phyloP scores from a whole-genome alignment of 2,113 vertebrate species.

The Leucoraja erinaceus region DNA sequence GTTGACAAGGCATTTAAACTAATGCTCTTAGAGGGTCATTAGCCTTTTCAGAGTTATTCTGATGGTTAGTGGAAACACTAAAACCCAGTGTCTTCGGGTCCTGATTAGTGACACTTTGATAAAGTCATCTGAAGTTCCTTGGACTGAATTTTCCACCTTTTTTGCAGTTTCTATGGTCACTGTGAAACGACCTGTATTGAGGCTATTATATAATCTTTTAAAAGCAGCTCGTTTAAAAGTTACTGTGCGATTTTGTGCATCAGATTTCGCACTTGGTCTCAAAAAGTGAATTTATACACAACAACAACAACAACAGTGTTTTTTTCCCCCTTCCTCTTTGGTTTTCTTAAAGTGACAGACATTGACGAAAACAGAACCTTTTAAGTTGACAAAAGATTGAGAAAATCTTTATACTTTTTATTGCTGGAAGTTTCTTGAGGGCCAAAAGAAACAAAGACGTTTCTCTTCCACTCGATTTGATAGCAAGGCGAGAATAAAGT shows the following conservation, averaged over 20 bases:
- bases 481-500: constrained; percentile 73
- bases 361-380: constrained; percentile 70
- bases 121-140: constrained; percentile 96
- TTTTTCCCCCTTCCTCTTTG: constrained; percentile 51
- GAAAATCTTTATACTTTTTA: constrained; percentile 71
- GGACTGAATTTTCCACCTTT: constrained; percentile 97
- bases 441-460: constrained; percentile 67
- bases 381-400: constrained; percentile 76
- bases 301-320: constrained; percentile 53
- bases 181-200: constrained; percentile 77
- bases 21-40: constrained; percentile 73
- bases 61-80: constrained; percentile 74
- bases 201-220: constrained; percentile 74
- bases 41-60: constrained; percentile 69
- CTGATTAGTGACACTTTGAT: constrained; percentile 99
- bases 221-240: constrained; percentile 87
- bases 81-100: constrained; percentile 79
- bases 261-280: constrained; percentile 61
- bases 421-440: constrained; percentile 55
- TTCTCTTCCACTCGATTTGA: constrained; percentile 80
- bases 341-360: constrained; percentile 72
- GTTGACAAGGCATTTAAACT: constrained; percentile 62
- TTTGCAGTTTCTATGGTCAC: constrained; percentile 93
- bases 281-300: constrained; percentile 60
- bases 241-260: constrained; percentile 76